These are phyloP conservation scores for Nomada lathburiana DNA, from an alignment of 2,888 invertebrate genomes.

Conservation along the genomic window DNA sequence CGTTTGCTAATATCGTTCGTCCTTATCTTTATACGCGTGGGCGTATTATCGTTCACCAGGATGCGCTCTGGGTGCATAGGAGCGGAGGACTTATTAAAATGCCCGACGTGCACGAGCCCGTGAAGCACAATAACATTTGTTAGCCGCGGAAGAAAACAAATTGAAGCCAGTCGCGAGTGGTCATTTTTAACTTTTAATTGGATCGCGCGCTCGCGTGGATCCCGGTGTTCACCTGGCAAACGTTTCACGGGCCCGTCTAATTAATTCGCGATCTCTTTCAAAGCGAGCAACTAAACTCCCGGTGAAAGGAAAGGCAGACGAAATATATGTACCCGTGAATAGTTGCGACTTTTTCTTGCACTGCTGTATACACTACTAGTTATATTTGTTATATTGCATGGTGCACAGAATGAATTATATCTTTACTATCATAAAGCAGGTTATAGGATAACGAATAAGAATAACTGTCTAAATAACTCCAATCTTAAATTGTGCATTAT, in stretches of 20 bases:
- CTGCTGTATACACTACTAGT: no score
- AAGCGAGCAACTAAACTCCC: conserved; percentile 9
- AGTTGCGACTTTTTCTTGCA: background rate
- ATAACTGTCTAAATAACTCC: no score
- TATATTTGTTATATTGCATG: no score
- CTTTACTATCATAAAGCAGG: no score
- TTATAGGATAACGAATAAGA: no score
- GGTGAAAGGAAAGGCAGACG: background rate
- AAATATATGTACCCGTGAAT: background rate
- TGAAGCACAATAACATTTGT: conserved; percentile 68
- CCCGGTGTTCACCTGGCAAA: conserved; percentile 38
- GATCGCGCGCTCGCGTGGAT: conserved; percentile 49
- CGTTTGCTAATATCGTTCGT: conserved; percentile 52
- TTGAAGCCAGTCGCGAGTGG: conserved; percentile 51
- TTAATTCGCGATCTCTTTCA: conserved; percentile 62
- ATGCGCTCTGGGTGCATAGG: background rate
- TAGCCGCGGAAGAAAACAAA: conserved; percentile 63
- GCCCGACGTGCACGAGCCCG: conserved; percentile 36
- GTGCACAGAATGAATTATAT: no score
- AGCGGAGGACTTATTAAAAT: conserved; percentile 64
- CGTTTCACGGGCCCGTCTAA: conserved; percentile 56
- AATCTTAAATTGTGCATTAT: no score
- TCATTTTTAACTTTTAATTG: conserved; percentile 74
- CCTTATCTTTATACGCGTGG: conserved; percentile 31
- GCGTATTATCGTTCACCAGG: conserved; percentile 24